A percentile compares a stretch with the other conserved stretches of the same genome.
These are phyloP conservation scores for Sycon ciliatum DNA, from an alignment of 37 sponge, comb jelly and placozoan genomes.

Conservation along the genomic window DNA sequence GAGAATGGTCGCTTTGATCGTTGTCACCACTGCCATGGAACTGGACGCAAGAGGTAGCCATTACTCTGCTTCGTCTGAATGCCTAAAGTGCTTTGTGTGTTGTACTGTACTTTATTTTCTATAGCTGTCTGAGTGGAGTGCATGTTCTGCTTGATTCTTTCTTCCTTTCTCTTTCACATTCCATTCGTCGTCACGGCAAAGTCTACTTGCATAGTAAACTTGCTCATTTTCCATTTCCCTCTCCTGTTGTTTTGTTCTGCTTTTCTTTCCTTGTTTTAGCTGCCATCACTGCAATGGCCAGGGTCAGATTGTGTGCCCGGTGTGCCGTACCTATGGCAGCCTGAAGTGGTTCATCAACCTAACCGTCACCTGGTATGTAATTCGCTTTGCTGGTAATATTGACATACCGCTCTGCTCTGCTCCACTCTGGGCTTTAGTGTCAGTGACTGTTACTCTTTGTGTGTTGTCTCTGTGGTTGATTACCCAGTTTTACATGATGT, in stretches of 20 bases:
- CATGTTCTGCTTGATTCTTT: too few relatives aligned
- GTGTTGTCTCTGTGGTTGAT: neutral
- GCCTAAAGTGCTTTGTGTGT: too few relatives aligned
- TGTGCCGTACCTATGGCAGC: constrained; percentile 27
- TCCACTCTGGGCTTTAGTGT: neutral
- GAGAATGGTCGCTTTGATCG: too few relatives aligned
- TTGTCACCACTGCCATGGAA: constrained; percentile 47
- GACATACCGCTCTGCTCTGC: too few relatives aligned
- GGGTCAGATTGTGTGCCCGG: constrained; percentile 39
- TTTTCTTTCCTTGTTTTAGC: constrained; percentile 33
- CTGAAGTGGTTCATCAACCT: constrained; percentile 56
- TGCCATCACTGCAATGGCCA: constrained; percentile 50
- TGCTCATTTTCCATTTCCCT: too few relatives aligned
- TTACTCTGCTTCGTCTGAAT: neutral
- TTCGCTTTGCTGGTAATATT: too few relatives aligned
- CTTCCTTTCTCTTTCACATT: too few relatives aligned
- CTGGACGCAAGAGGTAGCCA: constrained; percentile 46
- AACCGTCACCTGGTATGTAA: constrained; percentile 27
- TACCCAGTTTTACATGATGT: neutral
- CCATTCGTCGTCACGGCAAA: too few relatives aligned
- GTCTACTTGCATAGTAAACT: too few relatives aligned
- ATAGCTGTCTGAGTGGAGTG: too few relatives aligned
- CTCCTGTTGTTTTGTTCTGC: neutral
- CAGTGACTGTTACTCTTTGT: neutral
- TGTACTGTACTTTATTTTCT: too few relatives aligned